Conservation (phyloP, 23 tunicate genomes). For the Ciona savignyi region DNA sequence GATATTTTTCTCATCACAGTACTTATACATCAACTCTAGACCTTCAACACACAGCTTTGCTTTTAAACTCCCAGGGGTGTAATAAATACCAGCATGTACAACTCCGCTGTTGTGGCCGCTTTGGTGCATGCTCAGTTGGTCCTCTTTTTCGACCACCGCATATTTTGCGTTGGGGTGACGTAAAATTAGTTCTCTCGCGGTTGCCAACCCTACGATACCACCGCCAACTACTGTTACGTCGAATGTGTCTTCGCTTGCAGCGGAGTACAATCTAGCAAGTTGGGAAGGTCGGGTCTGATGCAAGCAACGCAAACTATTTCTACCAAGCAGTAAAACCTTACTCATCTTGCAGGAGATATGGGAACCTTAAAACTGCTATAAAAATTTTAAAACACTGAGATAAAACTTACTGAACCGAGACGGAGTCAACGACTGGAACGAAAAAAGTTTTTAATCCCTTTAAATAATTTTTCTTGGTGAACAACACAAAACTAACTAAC, state of each 20-base stretch:
- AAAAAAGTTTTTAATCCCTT: no score
- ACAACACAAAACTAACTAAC: no score
- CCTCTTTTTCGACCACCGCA: constrained; percentile 83
- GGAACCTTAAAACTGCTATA: no score
- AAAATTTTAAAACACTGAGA: no score
- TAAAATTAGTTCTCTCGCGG: constrained; percentile 68
- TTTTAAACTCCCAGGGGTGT: constrained; percentile 89
- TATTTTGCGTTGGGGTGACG: constrained; percentile 53
- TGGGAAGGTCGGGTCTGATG: no score
- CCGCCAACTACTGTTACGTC: constrained; percentile 97
- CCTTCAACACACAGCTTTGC: constrained; percentile 97
- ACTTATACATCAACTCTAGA: constrained; percentile 66
- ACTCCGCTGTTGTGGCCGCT: constrained; percentile 97
- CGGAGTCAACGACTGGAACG: no score
- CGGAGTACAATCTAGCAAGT: no score
- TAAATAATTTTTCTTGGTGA: no score
- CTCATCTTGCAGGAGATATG: no score
- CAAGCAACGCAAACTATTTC: no score
- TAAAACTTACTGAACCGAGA: no score
- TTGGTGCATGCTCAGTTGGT: constrained; percentile 80
- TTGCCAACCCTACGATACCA: constrained; percentile 96
- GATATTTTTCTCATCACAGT: constrained; percentile 88
- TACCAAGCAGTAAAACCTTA: no score
- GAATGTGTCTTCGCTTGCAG: constrained; percentile 17
- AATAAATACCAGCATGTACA: constrained; percentile 97